Evolutionary conservation across 2,113 vertebrate genomes (phyloP), one percentile per base, ranked within the genome.

Genomic region (Cisticola juncidis): DNA sequence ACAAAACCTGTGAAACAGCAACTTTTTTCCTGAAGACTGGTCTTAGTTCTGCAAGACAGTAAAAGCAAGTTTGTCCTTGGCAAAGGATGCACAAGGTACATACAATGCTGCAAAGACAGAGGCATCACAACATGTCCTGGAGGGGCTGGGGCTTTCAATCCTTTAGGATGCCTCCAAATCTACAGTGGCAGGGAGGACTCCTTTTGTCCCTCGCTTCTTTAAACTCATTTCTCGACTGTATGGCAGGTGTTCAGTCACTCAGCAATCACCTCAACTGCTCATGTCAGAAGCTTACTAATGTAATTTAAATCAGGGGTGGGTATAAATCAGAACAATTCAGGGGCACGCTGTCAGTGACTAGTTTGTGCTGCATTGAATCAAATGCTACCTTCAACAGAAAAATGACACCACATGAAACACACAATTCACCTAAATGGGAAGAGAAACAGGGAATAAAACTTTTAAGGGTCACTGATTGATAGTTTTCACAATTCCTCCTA

Each of bases 301-400:
- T 64, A 58, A 89, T 90, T 85, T 74, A 69, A 93, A 80, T 82
- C 50, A 90, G 68, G 11, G 9, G 5, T 36, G 74, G 51, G 33
- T 70, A 80, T 88, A 82, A 93, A 95, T 90, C 91, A 88, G 71
- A 92, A 50, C 26, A 82, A 88, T 69, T 80, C 74, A 90, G 68
- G 60, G 68, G 35, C 60, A 62, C 71, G 44, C 20, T 62, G 54
- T 58, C 62, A 48, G 26, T 36, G 35, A 62, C 70, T 85, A 21
- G 38, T 94, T 70, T 71, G 79, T 62, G 76, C 33, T 70, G 51
- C 56, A 56, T 31, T 88, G 79, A 73, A 76, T 44, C 25, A 72
- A 40, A 57, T 57, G 28, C n/a, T 82, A 31, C 21, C 28, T 88
- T 85, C 1, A 3, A 82, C 29, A 58, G 66, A 91, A 91, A 95